Base-by-base conservation (phyloP, 2,888 invertebrate species). In the Mycalesis mineus region DNA sequence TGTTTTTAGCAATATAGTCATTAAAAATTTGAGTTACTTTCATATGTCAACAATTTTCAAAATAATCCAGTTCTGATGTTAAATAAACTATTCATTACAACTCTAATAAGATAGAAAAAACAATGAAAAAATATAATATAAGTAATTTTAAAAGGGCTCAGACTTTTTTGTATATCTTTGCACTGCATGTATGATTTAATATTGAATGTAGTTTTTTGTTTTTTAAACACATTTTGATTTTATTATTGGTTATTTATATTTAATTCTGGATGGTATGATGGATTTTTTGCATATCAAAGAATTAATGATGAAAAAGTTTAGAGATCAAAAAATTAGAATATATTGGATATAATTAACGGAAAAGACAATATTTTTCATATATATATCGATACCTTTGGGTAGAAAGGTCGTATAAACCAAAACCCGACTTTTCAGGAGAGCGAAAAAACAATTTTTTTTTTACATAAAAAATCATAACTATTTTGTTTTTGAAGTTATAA, bases 361-460 rank as follows among this genome's bases (percentile, higher is more conserved):
- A 73, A 76, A 75, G 80, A 82, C 80, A 80, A 82, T 83, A 82
- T 76, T 70, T 70, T 69, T 69, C 60, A 67, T 62, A 64, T 45
- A 29, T 56, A 56, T 44, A 33, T n/a, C n/a, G n/a, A n/a, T n/a
- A n/a, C n/a, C n/a, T n/a, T n/a, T n/a, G n/a, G n/a, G n/a, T n/a
- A n/a, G n/a, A n/a, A n/a, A n/a, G n/a, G n/a, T n/a, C n/a, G n/a
- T n/a, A n/a, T n/a, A n/a, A n/a, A n/a, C n/a, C n/a, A n/a, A n/a
- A n/a, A n/a, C n/a, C n/a, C n/a, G n/a, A n/a, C n/a, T n/a, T n/a
- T n/a, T n/a, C n/a, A n/a, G n/a, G n/a, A n/a, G n/a, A n/a, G n/a
- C n/a, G n/a, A n/a, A n/a, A n/a, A n/a, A n/a, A n/a, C n/a, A n/a
- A n/a, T n/a, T n/a, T n/a, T n/a, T n/a, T n/a, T n/a, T n/a, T n/a